Percentiles rank a stretch among this genome's conserved stretches.
These are phyloP conservation scores for Drosophila parabipectinata DNA, from an alignment of 1,140 invertebrate genomes.

Conservation along the genomic window DNA sequence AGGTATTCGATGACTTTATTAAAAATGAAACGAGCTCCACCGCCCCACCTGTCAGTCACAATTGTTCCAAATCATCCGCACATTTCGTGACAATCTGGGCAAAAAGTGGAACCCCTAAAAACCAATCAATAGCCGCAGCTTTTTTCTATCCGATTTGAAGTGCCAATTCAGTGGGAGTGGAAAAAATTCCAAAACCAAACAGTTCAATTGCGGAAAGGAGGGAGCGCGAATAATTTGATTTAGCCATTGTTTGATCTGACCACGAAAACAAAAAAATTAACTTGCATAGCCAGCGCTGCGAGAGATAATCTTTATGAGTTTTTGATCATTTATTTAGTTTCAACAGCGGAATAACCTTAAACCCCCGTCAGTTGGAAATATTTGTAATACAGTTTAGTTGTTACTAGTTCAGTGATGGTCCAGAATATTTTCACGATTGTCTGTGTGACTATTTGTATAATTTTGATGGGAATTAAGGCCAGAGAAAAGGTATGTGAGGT, in stretches of 20 bases:
- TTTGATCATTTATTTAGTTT: constrained; percentile 25
- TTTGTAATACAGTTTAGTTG: constrained; percentile 12
- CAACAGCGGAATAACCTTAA: not conserved
- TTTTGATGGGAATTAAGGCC: not conserved
- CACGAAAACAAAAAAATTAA: constrained; percentile 1
- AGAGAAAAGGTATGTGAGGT: constrained; percentile 7
- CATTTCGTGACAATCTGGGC: constrained; percentile 2
- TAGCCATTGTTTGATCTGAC: constrained; percentile 22
- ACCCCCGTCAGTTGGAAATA: too few relatives aligned
- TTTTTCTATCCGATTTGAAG: constrained; percentile 29
- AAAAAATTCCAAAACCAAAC: constrained; percentile 34
- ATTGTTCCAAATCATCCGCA: constrained; percentile 4
- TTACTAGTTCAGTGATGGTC: constrained; percentile 10
- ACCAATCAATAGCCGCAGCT: constrained; percentile 45
- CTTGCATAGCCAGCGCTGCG: not conserved
- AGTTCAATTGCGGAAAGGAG: not conserved
- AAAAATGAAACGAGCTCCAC: not conserved
- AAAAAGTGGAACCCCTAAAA: constrained; percentile 21
- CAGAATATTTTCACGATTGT: not conserved
- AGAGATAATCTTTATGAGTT: constrained; percentile 32
- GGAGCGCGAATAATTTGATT: constrained; percentile 45
- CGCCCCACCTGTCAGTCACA: not conserved
- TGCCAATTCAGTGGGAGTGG: constrained; percentile 23
- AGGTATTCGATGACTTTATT: not conserved
- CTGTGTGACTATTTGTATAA: not conserved